Evolutionary conservation across 2,113 vertebrate species (phyloP).

Genomic region (Caranx melampygus): DNA sequence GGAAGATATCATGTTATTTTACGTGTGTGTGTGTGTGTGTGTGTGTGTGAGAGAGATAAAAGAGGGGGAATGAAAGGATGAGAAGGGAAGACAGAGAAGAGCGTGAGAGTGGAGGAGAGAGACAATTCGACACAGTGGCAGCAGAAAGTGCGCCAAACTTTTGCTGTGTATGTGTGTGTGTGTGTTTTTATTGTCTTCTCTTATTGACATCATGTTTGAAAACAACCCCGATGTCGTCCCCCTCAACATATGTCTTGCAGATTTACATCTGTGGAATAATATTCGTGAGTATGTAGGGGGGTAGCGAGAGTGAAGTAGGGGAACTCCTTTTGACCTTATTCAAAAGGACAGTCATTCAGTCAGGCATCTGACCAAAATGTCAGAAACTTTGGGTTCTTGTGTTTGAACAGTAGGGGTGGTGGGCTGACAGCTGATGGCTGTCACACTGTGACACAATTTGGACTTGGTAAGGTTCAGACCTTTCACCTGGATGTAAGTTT

Average conservation of each 20-base stretch:
- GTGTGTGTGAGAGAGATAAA: background rate
- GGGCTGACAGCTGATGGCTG: conserved; percentile 25
- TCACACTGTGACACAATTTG: no score
- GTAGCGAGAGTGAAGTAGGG: background rate
- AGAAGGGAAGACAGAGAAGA: conserved; percentile 6
- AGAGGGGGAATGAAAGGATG: conserved; percentile 21
- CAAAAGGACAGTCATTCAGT: conserved; percentile 29
- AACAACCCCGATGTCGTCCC: conserved; percentile 34
- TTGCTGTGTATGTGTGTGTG: conserved; percentile 20
- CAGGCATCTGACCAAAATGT: conserved; percentile 23
- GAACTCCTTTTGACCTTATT: conserved; percentile 32
- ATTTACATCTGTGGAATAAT: conserved; percentile 42
- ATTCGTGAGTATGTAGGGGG: conserved; percentile 2
- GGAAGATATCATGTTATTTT: conserved; percentile 70
- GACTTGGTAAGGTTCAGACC: no score
- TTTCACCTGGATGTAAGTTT: no score
- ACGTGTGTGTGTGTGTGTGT: conserved; percentile 10
- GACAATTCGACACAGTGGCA: conserved; percentile 53
- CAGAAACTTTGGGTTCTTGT: conserved; percentile 35
- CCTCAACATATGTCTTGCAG: conserved; percentile 61
- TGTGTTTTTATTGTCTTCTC: conserved; percentile 27
- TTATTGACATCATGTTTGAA: conserved; percentile 63
- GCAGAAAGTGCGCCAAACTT: conserved; percentile 46
- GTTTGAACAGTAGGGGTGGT: conserved; percentile 30
- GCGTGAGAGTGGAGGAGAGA: conserved; percentile 42